Evolutionary conservation across 1,140 invertebrate species (phyloP), one percentile per base, ranked within the genome.

Genomic region (Aplysia californica): DNA sequence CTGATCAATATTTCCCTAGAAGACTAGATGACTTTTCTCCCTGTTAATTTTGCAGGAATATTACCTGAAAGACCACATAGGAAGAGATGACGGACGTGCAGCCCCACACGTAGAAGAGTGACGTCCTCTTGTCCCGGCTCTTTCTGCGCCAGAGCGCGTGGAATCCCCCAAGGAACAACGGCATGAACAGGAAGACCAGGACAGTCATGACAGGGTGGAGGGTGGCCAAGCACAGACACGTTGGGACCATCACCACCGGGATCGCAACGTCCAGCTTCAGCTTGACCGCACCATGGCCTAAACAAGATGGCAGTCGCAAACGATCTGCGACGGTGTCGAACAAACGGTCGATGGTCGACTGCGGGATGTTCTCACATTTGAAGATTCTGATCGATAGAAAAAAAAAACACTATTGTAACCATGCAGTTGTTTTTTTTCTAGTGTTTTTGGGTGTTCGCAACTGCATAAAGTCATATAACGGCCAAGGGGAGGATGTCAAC

Each of bases 101-200:
- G 2, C 80, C 84, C 86, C 86, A 87, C 20, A 73, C 38, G 55
- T 79, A 87, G 77, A 88, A 87, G 50, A 88, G 86, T 20, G 75
- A 64, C n/a, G 85, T 85, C 10, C 78, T 33, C 18, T 74, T 20
- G 23, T 79, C 26, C n/a, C 50, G 55, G 6, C 66, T 20, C 67
- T 68, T 66, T 70, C 33, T 29, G 58, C 72, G 67, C 76, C 39
- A 66, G 64, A 64, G 72, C 64, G 80, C 81, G 83, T 88, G 86
- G 77, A 86, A 87, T 5, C 64, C 21, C 5, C 86, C 61, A 66
- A 88, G 79, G 61, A 84, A 79, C 0, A 85, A 3, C 1, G 84
- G 83, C 81, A 86, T 83, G 23, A 77, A 75, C 5, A 79, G 5
- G 18, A 87, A 81, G n/a, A 80, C 79, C 1, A 83, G 1, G 15